Base-by-base conservation (phyloP, 1,140 invertebrate species). In the Dinothrombium tinctorium region DNA sequence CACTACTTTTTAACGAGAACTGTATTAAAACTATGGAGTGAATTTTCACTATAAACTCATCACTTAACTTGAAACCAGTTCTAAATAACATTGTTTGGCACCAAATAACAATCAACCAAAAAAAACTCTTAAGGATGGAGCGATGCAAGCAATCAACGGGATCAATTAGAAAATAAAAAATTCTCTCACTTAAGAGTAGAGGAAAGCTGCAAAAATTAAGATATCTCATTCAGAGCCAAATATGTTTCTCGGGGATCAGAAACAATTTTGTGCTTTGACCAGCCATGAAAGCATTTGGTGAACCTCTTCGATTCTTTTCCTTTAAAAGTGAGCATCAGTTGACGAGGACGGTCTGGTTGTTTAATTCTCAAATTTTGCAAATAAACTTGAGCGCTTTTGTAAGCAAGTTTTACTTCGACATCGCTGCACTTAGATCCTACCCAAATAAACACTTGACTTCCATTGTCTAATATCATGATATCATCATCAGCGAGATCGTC, bases 381-480 rank as follows among this genome's bases (percentile, higher is more conserved):
- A 56, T 99, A 99, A 4, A 96, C 86, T 68, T 96, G 86, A 41
- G 87, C 92, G 51, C 87, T 94, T 63, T 98, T 96, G 53, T 87
- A 94, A 0, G 89, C 87, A 19, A 99, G 62, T 64, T 99, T 99
- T 35, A 95, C 87, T 67, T 98, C 92, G 6, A 99, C 89, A 67
- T 99, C 90, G 44, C 83, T 92, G 51, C 83, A 90, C 50, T 77
- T 74, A 39, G 82, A 72, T 7, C 94, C 94, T 33, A 96, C 67
- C 94, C 94, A 99, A 20, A 99, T 65, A 62, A 92, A 98, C 31
- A 99, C 84, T 60, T 94, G 80, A 53, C 86, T 76, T 2, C 94
- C 94, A 57, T 92, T 96, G 61, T 99, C 94, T 41, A 99, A 62
- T 45, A 99, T 87, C 94, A 99, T 99, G 9, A 98, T 95, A 61